Evolutionary conservation across 2,888 invertebrate species (phyloP), one percentile per base, ranked within the genome.

Genomic region (Dicycla oo): DNA sequence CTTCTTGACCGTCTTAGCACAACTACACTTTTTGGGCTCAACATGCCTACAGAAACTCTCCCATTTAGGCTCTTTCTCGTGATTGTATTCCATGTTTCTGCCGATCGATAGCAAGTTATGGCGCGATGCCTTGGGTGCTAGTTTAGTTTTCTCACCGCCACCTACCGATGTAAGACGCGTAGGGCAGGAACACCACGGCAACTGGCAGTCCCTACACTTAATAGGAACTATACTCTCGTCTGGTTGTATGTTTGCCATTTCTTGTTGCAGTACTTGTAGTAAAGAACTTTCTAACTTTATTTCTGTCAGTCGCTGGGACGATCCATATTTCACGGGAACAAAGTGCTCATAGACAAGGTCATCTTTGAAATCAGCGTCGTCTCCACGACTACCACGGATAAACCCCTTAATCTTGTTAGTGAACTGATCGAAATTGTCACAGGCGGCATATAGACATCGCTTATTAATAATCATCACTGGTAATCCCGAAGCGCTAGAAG

Each of bases 391-490:
- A 1, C 92, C 92, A n/a, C 90, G 81, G 18, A 94, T 80, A 69
- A 89, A 93, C 20, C 90, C 84, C n/a, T 88, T 88, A 26, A 94
- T 83, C 88, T 93, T 93, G 58, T 93, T 89, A 10, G 91, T 88
- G 60, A 92, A 94, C 61, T 88, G 81, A 53, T 92, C 89, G 38
- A 94, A 90, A 80, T 94, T 94, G 71, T 95, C 93, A 69, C 95
- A 95, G 38, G 93, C 93, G 0, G 94, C 90, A 77, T 96, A 95
- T 20, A 96, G 89, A 58, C 87, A 93, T 73, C 86, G 88, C 74
- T 94, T 93, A 81, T 95, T 95, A 26, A 95, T 86, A 5, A 95
- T 86, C 23, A 95, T 88, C 1, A 93, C 94, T 3, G 95, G 95
- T 3, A 95, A 74, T 60, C 92, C 92, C 0, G 93, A 91, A 5